Evolutionary conservation across 2,113 vertebrate genomes (phyloP), one percentile per base, ranked within the genome.

Genomic region (Seriola dumerili): DNA sequence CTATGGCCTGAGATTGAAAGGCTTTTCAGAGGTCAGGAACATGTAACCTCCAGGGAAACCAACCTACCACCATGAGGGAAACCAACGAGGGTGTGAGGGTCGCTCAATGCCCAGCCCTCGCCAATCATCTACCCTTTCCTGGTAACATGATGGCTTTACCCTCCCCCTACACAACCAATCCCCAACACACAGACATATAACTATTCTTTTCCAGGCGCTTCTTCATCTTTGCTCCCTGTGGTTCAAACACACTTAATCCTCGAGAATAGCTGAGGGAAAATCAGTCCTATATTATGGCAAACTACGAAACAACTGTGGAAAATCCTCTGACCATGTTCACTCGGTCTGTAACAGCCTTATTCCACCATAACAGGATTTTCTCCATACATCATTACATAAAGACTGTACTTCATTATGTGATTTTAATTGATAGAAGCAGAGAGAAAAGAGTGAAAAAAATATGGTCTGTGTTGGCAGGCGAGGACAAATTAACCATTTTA

Each of bases 311-410:
- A 78, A 79, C 48, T 62, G 68, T 78, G 85, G 85, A 75, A 80
- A 90, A 86, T 88, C 76, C 81, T 84, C 59, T 44, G 76, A 81
- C 83, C 85, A 88, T 38, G n/a, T 87, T 80, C 32, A 46, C 75
- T 79, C 68, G n/a, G 63, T 79, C 75, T 72, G 9, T 90, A 92
- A 91, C 81, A 81, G 86, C 66, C 70, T 90, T 89, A 91, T 92
- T 90, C 88, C 92, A 84, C 72, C 59, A 58, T 93, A 93, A 95
- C 89, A 85, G 91, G 90, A 95, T 94, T 94, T 89, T 64, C 85
- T 83, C 85, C 72, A 90, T 81, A 90, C 63, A 83, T 84, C 69
- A 88, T 81, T 79, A 70, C 76, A 85, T 85, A 89, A 94, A 89
- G 85, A 84, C 78, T 78, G 77, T 52, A 79, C 84, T 88, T 88